Conservation (phyloP, 2,113 vertebrate species). For the Sisor rabdophorus region DNA sequence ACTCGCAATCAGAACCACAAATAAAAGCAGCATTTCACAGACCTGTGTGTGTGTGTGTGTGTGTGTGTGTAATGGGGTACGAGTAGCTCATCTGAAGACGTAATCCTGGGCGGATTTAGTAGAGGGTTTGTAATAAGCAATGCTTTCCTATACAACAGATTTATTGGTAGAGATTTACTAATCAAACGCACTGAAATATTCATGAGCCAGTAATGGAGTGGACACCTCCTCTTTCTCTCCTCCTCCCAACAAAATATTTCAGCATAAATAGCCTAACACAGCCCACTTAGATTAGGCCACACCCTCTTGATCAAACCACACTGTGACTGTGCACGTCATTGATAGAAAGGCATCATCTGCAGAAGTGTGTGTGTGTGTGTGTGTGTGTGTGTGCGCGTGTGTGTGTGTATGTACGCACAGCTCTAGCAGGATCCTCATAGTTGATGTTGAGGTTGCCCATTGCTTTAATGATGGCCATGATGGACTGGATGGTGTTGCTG, state of each 20-base stretch:
- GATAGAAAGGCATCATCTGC: not conserved
- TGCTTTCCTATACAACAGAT: not conserved
- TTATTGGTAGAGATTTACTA: not conserved
- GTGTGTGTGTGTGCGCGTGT: conserved; percentile 30
- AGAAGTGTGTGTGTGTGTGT: conserved; percentile 6
- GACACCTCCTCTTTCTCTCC: no score
- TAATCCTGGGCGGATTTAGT: not conserved
- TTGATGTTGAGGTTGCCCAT: conserved; percentile 94
- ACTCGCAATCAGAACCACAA: conserved; percentile 1
- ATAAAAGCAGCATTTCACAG: conserved; percentile 18
- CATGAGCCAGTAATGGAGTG: not conserved
- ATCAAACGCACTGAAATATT: not conserved
- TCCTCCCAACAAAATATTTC: not conserved
- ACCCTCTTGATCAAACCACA: not conserved
- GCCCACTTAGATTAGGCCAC: not conserved
- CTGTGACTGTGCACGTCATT: no score
- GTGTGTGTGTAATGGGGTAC: not conserved
- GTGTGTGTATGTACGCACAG: conserved; percentile 65
- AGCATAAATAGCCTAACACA: not conserved
- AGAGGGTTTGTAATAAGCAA: not conserved
- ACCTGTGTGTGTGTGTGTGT: not conserved
- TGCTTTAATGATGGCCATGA: conserved; percentile 97
- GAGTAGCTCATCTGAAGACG: not conserved
- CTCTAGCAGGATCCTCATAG: conserved; percentile 81
- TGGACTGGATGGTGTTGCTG: conserved; percentile 98